phyloP scores from a whole-genome alignment of 2,797 vertebrate species.

The Ficedula albicollis region DNA sequence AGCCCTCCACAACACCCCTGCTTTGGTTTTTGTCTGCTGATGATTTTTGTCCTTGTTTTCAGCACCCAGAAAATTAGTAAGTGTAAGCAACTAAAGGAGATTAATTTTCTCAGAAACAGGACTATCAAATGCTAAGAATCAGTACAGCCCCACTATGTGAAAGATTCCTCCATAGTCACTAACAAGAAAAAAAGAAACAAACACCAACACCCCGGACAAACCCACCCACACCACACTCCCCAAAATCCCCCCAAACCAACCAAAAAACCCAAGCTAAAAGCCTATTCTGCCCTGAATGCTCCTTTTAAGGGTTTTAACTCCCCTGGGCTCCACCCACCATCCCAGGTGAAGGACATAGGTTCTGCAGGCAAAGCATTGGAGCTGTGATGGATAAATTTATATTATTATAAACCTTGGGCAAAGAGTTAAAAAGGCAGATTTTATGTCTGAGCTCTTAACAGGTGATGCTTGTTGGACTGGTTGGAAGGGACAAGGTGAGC shows the following conservation, averaged over 20 bases:
- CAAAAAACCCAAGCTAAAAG: neutral
- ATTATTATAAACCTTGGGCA: neutral
- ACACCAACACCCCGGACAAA: neutral
- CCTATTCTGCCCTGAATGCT: fast-evolving
- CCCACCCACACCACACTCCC: neutral
- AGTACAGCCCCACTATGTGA: fast-evolving
- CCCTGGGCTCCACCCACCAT: neutral
- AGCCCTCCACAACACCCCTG: neutral
- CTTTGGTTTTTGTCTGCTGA: neutral
- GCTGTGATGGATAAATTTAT: neutral
- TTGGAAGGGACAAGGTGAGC: neutral
- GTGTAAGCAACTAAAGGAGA: fast-evolving
- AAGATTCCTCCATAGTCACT: neutral
- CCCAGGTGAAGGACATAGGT: neutral
- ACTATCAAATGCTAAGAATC: too few species aligned
- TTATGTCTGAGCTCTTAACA: fast-evolving
- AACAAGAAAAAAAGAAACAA: neutral
- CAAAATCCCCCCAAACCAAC: fast-evolving
- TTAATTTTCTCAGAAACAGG: neutral
- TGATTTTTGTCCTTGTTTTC: neutral
- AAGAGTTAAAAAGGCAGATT: fast-evolving
- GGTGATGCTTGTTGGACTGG: fast-evolving
- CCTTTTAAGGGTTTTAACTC: neutral
- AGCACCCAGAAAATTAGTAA: fast-evolving
- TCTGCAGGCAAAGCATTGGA: neutral